These are phyloP conservation scores for Alligator sinensis DNA, from an alignment of 2,113 vertebrate genomes.

Conservation along the genomic window DNA sequence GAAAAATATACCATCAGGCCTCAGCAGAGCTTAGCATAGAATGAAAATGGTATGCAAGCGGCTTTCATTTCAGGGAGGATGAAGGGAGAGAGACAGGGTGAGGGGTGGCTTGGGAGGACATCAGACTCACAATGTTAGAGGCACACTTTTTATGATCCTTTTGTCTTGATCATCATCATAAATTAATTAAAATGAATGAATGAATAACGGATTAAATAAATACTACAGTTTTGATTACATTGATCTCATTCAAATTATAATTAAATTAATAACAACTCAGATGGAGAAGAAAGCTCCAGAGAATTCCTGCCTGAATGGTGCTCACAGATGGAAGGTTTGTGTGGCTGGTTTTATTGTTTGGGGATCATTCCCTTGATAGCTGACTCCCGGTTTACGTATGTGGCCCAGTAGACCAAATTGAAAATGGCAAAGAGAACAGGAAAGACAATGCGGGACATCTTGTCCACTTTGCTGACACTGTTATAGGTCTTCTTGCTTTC, in stretches of 20 bases:
- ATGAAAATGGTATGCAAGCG: conserved; percentile 23
- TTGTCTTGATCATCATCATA: conserved; percentile 29
- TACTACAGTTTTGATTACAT: conserved; percentile 60
- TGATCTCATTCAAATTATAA: background rate
- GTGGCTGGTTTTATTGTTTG: conserved; percentile 83
- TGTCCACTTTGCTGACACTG: conserved; percentile 99
- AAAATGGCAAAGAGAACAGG: conserved; percentile 98
- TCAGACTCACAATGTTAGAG: conserved; percentile 53
- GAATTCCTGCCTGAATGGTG: conserved; percentile 68
- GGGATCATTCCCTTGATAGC: conserved; percentile 93
- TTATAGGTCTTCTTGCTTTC: conserved; percentile 98
- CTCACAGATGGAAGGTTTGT: conserved; percentile 69
- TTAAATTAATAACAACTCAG: conserved; percentile 51
- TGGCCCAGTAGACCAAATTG: conserved; percentile 98
- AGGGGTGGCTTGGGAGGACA: conserved; percentile 26
- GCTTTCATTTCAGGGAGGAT: background rate
- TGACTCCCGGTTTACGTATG: conserved; percentile 96
- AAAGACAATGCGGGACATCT: conserved; percentile 99
- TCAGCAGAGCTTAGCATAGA: background rate
- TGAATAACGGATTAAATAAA: conserved; percentile 26
- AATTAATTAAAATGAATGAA: background rate
- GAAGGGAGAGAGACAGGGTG: conserved; percentile 24
- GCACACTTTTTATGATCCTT: conserved; percentile 52
- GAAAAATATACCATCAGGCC: background rate
- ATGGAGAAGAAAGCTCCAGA: conserved; percentile 49